Evolutionary conservation across 2,797 vertebrate genomes (phyloP), one percentile per base, ranked within the genome.

Genomic region (Mormyrus hasselquistii): DNA sequence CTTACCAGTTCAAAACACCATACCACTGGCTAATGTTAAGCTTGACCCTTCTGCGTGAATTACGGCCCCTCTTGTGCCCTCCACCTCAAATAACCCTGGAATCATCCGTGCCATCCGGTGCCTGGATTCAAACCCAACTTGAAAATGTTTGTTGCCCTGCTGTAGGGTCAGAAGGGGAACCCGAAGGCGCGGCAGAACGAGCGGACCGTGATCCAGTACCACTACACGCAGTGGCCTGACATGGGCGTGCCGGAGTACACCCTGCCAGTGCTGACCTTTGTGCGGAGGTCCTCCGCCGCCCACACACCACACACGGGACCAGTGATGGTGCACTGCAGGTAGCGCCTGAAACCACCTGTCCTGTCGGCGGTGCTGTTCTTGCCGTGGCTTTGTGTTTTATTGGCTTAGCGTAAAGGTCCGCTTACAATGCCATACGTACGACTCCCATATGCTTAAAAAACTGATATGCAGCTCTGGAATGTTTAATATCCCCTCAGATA

Each of bases 161-260:
- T 4, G 7, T 90, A 98, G 97, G 95, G 95, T 82, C 97, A 96
- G 92, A 98, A 98, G 5, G 97, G 97, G 41, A 97, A 97, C 89
- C 92, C 95, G 62, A 98, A 98, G 89, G 93, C 96, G 0, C 95
- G 97, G 50, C 98, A 98, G 93, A 96, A 96, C 0, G 97, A 98
- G 91, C 93, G 97, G n/a, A 96, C 94, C 0, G 96, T 99, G 88
- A 96, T 97, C 44, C 98, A 99, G 93, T 99, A 98, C 89, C 98
- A 99, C 92, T 98, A 99, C 93, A 99, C 98, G 0, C 97, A 99
- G 94, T 98, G 98, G 98, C 98, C 98, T 0, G 97, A 98, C 94
- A 99, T 99, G 98, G 98, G 98, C 0, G 98, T 98, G 57, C 98
- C 98, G 0, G 97, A 98, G 93, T 98, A 99, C 0, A 97, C 97